Evolutionary conservation across 2,797 vertebrate genomes (phyloP).

Genomic region (Onychomys arenicola): DNA sequence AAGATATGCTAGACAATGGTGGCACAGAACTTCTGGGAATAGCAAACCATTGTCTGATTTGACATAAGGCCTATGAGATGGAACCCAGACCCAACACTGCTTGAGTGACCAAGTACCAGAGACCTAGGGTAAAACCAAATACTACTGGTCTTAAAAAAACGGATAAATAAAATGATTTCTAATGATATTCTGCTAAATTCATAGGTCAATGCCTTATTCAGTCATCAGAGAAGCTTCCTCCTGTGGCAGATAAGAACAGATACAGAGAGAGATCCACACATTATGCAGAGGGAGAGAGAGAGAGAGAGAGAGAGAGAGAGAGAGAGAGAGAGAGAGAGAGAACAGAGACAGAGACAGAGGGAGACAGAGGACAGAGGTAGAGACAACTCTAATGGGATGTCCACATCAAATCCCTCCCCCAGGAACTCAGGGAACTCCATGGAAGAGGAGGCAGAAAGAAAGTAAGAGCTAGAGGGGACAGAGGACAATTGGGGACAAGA

Average conservation of each 20-base stretch:
- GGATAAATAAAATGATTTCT: neutral
- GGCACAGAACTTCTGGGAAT: neutral
- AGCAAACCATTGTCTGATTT: neutral
- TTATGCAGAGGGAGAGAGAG: too few relatives aligned
- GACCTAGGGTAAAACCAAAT: neutral
- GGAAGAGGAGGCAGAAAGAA: neutral
- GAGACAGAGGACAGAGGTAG: neutral
- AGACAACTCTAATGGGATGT: too few relatives aligned
- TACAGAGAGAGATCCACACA: neutral
- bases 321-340: neutral
- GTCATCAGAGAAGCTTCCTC: neutral
- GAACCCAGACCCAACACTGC: neutral
- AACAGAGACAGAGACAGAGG: neutral
- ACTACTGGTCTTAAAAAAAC: too few relatives aligned
- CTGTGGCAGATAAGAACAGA: neutral
- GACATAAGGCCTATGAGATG: neutral
- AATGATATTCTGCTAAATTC: neutral
- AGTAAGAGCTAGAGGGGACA: too few relatives aligned
- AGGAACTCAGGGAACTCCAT: neutral
- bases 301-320: neutral
- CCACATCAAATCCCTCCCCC: too few relatives aligned
- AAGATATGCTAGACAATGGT: neutral
- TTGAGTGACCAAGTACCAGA: neutral
- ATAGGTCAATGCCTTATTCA: neutral
- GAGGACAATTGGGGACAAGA: neutral